phyloP scores from a whole-genome alignment of 2,113 vertebrate genomes.

The Xenotilapia leptura region DNA sequence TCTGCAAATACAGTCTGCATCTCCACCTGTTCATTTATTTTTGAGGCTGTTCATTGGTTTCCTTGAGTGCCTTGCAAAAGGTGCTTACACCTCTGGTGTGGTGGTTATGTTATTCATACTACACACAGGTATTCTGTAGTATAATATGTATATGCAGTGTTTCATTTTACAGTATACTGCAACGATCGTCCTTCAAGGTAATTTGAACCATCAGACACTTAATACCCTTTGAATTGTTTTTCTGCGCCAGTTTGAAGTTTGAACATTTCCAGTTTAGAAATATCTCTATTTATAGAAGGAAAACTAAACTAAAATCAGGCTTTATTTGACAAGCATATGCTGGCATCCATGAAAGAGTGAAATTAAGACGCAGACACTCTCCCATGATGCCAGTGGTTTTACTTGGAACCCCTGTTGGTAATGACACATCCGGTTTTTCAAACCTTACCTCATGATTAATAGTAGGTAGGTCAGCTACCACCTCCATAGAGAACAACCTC shows the following conservation, averaged over 20 bases:
- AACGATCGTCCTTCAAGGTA: neutral
- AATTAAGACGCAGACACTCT: neutral
- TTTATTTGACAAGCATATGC: neutral
- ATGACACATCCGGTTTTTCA: too few relatives aligned
- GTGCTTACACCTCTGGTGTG: neutral
- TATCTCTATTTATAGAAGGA: neutral
- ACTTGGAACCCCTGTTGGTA: neutral
- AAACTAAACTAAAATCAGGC: neutral
- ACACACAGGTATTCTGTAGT: neutral
- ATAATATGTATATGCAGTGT: neutral
- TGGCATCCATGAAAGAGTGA: neutral
- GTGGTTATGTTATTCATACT: neutral
- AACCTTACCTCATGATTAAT: neutral
- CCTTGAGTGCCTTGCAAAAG: neutral
- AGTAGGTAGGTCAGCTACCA: neutral
- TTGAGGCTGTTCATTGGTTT: neutral
- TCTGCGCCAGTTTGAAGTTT: neutral
- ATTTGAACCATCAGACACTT: neutral
- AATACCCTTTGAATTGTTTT: neutral
- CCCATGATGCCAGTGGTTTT: neutral
- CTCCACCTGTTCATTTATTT: neutral
- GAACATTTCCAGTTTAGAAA: neutral
- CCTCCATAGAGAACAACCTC: too few relatives aligned
- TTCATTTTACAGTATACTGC: neutral
- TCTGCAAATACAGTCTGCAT: neutral